phyloP scores from a whole-genome alignment of 2,113 vertebrate genomes.

The Ictalurus punctatus region DNA sequence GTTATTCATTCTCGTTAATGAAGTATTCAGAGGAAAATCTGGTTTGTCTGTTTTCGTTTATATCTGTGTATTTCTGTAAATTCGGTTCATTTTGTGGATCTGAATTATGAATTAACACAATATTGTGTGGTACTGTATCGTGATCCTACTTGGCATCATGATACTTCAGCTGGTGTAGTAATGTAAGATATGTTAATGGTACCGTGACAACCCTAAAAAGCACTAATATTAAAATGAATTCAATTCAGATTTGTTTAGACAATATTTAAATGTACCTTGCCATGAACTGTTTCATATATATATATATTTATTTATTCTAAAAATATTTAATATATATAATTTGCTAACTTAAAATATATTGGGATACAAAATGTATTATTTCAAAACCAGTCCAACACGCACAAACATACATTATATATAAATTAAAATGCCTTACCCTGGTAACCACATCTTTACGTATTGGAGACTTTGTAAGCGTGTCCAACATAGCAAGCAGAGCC shows the following conservation, averaged over 20 bases:
- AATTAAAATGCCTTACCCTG: conserved; percentile 4
- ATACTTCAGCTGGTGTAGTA: no score
- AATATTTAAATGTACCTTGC: neutral
- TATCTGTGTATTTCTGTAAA: no score
- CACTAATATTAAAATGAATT: neutral
- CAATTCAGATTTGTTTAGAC: neutral
- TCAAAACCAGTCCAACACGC: neutral
- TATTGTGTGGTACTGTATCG: no score
- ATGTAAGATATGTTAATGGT: no score
- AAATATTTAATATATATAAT: neutral
- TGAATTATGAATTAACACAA: no score
- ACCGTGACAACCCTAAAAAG: neutral
- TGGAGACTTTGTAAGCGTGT: neutral
- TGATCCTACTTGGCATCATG: no score
- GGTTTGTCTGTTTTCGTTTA: no score
- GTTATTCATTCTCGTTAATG: no score
- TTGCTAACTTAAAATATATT: neutral
- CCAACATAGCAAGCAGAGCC: conserved; percentile 8
- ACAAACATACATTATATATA: neutral
- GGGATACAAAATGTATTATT: neutral
- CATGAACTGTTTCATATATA: neutral
- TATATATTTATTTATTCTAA: neutral
- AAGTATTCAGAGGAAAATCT: no score
- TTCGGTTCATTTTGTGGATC: no score
- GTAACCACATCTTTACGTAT: neutral